These are phyloP conservation scores for Heterodera filipjevi DNA, from an alignment of 2,888 invertebrate species.

Conservation along the genomic window DNA sequence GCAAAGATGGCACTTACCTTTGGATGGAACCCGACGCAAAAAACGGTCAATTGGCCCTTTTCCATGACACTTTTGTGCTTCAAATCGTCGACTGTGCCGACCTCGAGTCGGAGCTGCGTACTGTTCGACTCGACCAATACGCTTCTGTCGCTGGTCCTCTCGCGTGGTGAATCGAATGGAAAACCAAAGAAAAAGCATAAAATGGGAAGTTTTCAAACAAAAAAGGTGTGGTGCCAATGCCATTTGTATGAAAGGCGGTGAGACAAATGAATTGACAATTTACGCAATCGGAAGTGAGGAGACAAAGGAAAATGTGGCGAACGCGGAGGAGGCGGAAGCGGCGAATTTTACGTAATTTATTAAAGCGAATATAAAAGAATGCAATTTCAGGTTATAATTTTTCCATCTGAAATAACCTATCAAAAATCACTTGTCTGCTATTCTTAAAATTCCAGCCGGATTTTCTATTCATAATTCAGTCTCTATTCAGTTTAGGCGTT, in stretches of 20 bases:
- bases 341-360: not conserved
- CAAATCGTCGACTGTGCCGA: constrained; percentile 34
- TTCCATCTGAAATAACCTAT: no score
- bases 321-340: not conserved
- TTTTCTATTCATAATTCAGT: no score
- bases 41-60: constrained; percentile 31
- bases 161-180: not conserved
- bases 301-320: constrained; percentile 2
- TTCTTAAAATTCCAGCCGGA: no score
- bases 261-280: constrained; percentile 9
- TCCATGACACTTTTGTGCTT: constrained; percentile 33
- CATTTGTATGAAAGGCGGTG: not conserved
- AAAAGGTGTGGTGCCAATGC: constrained; percentile 12
- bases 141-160: not conserved
- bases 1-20: constrained; percentile 28
- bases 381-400: no score
- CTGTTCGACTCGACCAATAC: not conserved
- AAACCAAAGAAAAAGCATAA: not conserved
- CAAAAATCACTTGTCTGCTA: no score
- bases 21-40: constrained; percentile 31
- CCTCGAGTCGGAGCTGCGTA: constrained; percentile 15
- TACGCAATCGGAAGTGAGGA: not conserved
- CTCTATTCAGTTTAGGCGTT: no score
- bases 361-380: not conserved
- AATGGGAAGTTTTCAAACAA: not conserved